Percentiles rank a stretch among this genome's conserved stretches.
Evolutionary conservation across 2,888 invertebrate genomes (phyloP).

Genomic region (Hesperia comma): DNA sequence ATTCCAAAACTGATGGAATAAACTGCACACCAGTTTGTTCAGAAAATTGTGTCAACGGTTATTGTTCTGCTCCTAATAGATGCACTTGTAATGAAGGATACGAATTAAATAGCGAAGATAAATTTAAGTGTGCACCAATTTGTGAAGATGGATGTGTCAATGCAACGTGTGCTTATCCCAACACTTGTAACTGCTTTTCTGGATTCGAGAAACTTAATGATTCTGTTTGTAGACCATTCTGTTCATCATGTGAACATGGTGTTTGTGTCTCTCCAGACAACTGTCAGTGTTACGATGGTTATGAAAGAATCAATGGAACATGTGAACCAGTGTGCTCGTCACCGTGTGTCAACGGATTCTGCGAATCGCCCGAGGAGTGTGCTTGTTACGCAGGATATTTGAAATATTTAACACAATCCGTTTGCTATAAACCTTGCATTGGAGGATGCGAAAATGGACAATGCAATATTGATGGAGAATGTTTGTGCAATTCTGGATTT

Average conservation of each 20-base stretch:
- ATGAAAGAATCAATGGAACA: constrained; percentile 32
- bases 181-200: constrained; percentile 50
- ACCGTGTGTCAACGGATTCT: constrained; percentile 58
- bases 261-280: constrained; percentile 38
- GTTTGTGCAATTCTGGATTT: constrained; percentile 52
- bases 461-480: constrained; percentile 53
- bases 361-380: constrained; percentile 59
- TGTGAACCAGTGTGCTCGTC: constrained; percentile 63
- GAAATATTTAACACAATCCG: constrained; percentile 42
- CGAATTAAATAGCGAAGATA: constrained; percentile 36
- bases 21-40: constrained; percentile 50
- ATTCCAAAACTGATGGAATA: constrained; percentile 33
- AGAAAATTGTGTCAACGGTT: constrained; percentile 47
- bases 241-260: constrained; percentile 45
- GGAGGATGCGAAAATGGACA: constrained; percentile 53
- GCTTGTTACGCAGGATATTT: constrained; percentile 55
- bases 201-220: constrained; percentile 46
- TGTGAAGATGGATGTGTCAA: constrained; percentile 53
- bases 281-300: constrained; percentile 43
- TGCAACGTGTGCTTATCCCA: constrained; percentile 51
- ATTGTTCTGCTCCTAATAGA: constrained; percentile 49
- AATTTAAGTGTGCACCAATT: constrained; percentile 46
- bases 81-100: constrained; percentile 41
- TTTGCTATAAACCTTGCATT: constrained; percentile 55
- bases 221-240: constrained; percentile 57